Base-by-base conservation (phyloP, 2,113 vertebrate genomes). In the Rhinichthys klamathensis region DNA sequence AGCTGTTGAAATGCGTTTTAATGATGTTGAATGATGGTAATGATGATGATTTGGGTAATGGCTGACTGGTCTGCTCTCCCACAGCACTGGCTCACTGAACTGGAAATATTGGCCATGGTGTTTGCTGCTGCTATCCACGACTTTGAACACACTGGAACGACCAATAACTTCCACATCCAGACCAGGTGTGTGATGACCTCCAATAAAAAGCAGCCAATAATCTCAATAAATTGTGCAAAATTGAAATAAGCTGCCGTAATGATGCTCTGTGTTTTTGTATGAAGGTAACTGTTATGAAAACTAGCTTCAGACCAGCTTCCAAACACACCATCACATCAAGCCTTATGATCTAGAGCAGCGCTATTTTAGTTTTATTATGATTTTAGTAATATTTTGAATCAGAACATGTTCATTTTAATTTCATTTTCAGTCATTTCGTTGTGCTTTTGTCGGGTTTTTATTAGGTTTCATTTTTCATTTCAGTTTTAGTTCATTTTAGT, bases 131-230 rank as follows among this genome's bases (percentile, higher is more conserved):
- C 98, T 8, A 95, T 99, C 91, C 98, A 99, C 84, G 98, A 99
- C 93, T 99, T 98, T 27, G 98, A 99, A 84, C 98, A 99, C 89
- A 99, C 97, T 63, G 98, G 98, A 90, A 99, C 98, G 46, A 99
- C 98, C 72, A 99, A 99, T 93, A 99, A 98, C 93, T 99, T 99
- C 91, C 98, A 99, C 92, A 98, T 99, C 91, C 97, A 99, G 93
- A 97, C 98, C 88, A 97, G 98, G 98, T 99, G 92, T 91, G 91
- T 10, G 9, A 41, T 21, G 44, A 13, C 12, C 56, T 27, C 25
- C 60, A 13, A 16, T 15, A 44, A 23, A 10, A 38, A 12, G 9
- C 67, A 38, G 32, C 23, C 70, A 73, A 6, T 25, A 23, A 51
- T 27, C 25, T 76, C 7, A 51, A 49, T 46, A 1, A 25, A 77